These are phyloP conservation scores for Dromiciops gliroides DNA, from an alignment of 2,113 vertebrate species.

Conservation along the genomic window DNA sequence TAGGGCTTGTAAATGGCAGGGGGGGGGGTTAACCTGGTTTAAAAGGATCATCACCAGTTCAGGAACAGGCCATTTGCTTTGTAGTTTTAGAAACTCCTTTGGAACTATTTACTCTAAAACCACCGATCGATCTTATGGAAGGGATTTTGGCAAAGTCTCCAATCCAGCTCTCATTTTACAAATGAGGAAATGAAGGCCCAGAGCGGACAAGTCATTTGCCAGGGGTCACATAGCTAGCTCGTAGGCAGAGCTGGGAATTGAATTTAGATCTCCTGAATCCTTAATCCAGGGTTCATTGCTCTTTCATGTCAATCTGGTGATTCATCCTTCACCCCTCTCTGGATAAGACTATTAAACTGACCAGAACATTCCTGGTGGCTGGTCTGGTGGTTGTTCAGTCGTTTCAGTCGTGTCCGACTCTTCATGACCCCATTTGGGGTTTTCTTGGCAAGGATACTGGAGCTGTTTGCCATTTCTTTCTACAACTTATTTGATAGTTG, in stretches of 20 bases:
- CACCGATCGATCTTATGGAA: background rate
- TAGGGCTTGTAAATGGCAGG: background rate
- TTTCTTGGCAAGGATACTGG: background rate
- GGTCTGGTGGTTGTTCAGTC: background rate
- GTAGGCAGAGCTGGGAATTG: background rate
- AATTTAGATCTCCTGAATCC: background rate
- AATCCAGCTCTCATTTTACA: background rate
- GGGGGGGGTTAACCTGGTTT: background rate
- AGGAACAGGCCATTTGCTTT: background rate
- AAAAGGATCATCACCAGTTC: background rate
- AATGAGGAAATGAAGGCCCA: background rate
- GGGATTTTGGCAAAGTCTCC: background rate
- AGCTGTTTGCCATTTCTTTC: background rate
- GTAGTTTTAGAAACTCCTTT: background rate
- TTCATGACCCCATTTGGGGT: background rate
- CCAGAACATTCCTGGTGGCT: background rate
- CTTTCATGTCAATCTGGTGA: background rate
- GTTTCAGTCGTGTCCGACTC: background rate
- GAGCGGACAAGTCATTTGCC: background rate
- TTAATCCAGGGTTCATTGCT: background rate
- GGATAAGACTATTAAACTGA: background rate
- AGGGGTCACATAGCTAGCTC: background rate
- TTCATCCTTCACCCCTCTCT: background rate
- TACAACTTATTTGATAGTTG: background rate
- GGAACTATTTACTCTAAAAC: background rate